Evolutionary conservation across 2,888 invertebrate species (phyloP).

Genomic region (Cartodere bifasciata): DNA sequence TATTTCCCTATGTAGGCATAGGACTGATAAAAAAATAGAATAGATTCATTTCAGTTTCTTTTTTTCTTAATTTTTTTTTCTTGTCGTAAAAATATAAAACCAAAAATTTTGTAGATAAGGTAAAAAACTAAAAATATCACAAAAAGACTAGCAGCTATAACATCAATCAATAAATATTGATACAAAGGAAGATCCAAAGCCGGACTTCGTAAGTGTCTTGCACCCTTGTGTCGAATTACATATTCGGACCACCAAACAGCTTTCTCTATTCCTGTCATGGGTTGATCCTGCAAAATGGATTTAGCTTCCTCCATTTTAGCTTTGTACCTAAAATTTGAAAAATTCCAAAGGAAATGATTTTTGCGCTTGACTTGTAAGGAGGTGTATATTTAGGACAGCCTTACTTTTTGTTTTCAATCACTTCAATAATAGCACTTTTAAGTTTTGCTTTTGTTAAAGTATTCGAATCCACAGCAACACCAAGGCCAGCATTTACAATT

Average conservation of each 20-base stretch:
- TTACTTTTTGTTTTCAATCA: conserved; percentile 18
- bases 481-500: conserved; percentile 14
- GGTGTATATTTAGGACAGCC: no score
- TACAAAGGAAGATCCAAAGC: conserved; percentile 14
- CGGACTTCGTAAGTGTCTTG: conserved; percentile 14
- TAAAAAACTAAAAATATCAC: no score
- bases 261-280: conserved; percentile 14
- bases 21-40: no score
- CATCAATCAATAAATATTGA: conserved; percentile 16
- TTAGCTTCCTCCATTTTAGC: conserved; percentile 11
- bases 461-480: conserved; percentile 10
- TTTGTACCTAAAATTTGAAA: conserved; percentile 13
- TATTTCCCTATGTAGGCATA: no score
- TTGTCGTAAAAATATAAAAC: no score
- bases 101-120: no score
- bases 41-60: no score
- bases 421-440: conserved; percentile 16
- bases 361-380: no score
- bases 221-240: conserved; percentile 16
- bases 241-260: conserved; percentile 17
- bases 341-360: no score
- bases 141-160: conserved; percentile 6
- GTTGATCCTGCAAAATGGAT: conserved; percentile 14
- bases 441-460: conserved; percentile 13
- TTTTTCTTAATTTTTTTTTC: no score